Conservation (phyloP, 92 coral and sea anemone genomes). For the Hydrozoanthus gracilis region DNA sequence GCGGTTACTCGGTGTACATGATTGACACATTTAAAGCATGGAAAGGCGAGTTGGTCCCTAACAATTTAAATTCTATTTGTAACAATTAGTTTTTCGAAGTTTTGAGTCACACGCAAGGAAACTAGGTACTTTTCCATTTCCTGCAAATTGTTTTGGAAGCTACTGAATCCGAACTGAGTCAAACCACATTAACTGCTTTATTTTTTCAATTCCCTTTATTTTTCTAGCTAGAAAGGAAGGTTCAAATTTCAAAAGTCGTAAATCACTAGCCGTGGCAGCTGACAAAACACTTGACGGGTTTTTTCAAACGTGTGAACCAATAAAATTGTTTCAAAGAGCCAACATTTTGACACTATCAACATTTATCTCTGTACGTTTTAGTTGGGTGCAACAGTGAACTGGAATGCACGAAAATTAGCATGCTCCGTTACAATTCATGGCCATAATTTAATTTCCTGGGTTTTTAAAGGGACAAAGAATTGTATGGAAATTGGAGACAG, state of each 20-base stretch:
- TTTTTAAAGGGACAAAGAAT: constrained; percentile 21
- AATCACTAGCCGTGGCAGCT: constrained; percentile 45
- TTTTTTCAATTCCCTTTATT: neutral
- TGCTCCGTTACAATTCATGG: constrained; percentile 18
- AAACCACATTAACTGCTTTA: constrained; percentile 12
- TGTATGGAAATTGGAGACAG: constrained; percentile 36
- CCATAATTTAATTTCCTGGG: constrained; percentile 45
- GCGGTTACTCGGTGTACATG: constrained; percentile 31
- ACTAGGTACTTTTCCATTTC: constrained; percentile 17
- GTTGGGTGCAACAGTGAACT: neutral
- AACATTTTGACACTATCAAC: constrained; percentile 30
- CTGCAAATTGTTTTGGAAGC: neutral
- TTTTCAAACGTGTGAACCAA: constrained; percentile 36
- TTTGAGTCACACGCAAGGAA: constrained; percentile 1
- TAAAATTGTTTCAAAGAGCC: constrained; percentile 34
- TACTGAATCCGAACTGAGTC: neutral
- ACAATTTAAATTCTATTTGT: constrained; percentile 47
- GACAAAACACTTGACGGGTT: constrained; percentile 38
- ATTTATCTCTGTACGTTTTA: neutral
- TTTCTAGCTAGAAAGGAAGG: constrained; percentile 2
- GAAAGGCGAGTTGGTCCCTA: neutral
- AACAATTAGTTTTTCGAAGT: constrained; percentile 10
- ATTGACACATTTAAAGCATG: constrained; percentile 11
- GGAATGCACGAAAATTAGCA: constrained; percentile 1
- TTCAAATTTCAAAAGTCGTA: constrained; percentile 44